Evolutionary conservation across 2,888 invertebrate species (phyloP), one percentile per base, ranked within the genome.

Genomic region (Artemia sp.): DNA sequence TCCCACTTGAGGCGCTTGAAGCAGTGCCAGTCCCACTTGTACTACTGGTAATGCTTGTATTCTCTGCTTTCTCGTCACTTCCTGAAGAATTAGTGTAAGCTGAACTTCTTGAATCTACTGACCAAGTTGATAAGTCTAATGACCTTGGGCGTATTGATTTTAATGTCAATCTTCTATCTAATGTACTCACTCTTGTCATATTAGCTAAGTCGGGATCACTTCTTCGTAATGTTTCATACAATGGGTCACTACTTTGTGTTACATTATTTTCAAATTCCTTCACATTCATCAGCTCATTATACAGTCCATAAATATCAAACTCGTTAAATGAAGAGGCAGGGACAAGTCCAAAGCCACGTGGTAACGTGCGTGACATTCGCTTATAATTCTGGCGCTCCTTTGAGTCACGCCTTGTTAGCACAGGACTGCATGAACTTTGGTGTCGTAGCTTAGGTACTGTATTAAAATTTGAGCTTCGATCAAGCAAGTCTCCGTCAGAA

Each of bases 221-320:
- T 68, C 89, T 82, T 12, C 90, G 81, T 70, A 90, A 79, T 0
- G 87, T 85, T 75, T 90, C 90, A 75, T 86, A 87, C 52, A 88
- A 85, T 0, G 86, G 84, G 71, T 86, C 85, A 50, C 58, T 66
- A 8, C 19, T 51, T n/a, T 58, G 51, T 0, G 86, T 85, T 68
- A 84, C 83, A 12, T 70, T 87, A n/a, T 87, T 88, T 70, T 88
- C 90, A 74, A 90, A 89, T 76, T 91, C 90, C 76, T 88, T 89
- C 0, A 90, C 87, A 77, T 90, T 90, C 84, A 93, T 90, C 70
- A 93, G 80, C 76, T 92, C 91, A 1, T 89, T 90, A 76, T 92
- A 93, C 1, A 93, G 80, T 0, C 91, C 92, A 76, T 92, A 92
- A 0, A 92, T 90, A 78, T 92, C 91, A 76, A 89, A 90, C 70